Evolutionary conservation across 2,113 vertebrate genomes (phyloP), one percentile per base, ranked within the genome.

Genomic region (Boleophthalmus pectinirostris): DNA sequence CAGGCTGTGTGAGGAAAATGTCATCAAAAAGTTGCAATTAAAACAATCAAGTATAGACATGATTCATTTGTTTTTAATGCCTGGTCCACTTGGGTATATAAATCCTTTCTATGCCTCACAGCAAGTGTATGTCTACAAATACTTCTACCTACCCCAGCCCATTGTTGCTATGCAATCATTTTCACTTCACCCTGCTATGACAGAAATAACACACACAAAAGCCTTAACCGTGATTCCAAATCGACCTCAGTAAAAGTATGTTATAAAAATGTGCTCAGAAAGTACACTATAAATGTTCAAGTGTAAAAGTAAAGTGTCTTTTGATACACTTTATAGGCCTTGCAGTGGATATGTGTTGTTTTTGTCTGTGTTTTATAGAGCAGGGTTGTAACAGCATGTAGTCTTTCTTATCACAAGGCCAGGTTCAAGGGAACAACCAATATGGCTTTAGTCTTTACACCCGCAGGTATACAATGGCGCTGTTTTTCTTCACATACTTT

Each of bases 391-490:
- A 49, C 25, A 35, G 23, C 56, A 64, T 75, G 43, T 47, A 23
- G 23, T 78, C 61, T 46, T 67, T 78, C 61, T 46, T 67, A 73
- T 35, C 24, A 47, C 43, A 47, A 65, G 7, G 16, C 45, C 1
- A 0, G 8, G 24, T 79, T 75, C 29, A 66, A 57, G 21, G 20
- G 69, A 85, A 72, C 45, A 3, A 46, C 46, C 57, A 80, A 73
- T 67, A 78, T 16, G 23, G 8, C 11, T 61, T 43, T 66, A 67
- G 21, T 63, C 14, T 56, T 74, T 68, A 49, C 29, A 74, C 67
- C 20, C 16, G 13, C 35, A 47, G 47, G 15, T 61, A 49, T 53
- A 8, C 38, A 75, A 18, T 45, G 51, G 18, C 3, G 60, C 33
- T 74, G 35, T 35, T 43, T 73, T 68, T 71, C 25, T 68, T 13